phyloP scores from a whole-genome alignment of 2,797 vertebrate species.

The Trematomus bernacchii region DNA sequence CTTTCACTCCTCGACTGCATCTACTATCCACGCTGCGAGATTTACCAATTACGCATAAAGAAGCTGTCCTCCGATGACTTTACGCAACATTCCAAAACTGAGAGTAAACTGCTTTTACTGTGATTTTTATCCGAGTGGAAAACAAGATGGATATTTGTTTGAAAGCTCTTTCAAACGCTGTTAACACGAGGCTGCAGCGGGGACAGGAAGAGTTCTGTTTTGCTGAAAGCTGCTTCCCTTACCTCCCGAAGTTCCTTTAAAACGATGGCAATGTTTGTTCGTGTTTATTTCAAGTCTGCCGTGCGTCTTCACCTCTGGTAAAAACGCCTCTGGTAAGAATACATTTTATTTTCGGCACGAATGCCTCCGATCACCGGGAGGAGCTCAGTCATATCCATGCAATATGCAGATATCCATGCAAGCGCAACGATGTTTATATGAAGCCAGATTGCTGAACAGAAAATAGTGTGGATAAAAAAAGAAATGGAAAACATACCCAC shows the following conservation, averaged over 20 bases:
- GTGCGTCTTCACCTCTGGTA: constrained; percentile 23
- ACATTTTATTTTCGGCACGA: constrained; percentile 31
- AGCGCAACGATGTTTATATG: constrained; percentile 32
- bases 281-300: constrained; percentile 25
- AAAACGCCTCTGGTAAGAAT: constrained; percentile 40
- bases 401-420: constrained; percentile 38
- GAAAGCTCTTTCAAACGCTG: not conserved
- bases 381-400: constrained; percentile 26
- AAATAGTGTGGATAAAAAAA: constrained; percentile 28
- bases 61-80: constrained; percentile 8
- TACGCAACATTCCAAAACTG: constrained; percentile 1
- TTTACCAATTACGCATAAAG: constrained; percentile 19
- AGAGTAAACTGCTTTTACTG: not conserved
- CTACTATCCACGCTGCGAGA: constrained; percentile 30
- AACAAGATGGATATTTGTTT: constrained; percentile 9
- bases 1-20: constrained; percentile 31
- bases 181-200: not conserved
- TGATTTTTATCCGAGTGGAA: not conserved
- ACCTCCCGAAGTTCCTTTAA: constrained; percentile 34
- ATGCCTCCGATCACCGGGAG: constrained; percentile 36
- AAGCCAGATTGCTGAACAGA: constrained; percentile 46
- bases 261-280: constrained; percentile 10
- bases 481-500: constrained; percentile 41
- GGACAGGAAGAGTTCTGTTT: not conserved
- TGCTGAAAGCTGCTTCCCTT: constrained; percentile 7